Percentiles rank a stretch among this genome's conserved stretches.
These are phyloP conservation scores for Aix galericulata DNA, from an alignment of 2,113 vertebrate species.

Conservation along the genomic window DNA sequence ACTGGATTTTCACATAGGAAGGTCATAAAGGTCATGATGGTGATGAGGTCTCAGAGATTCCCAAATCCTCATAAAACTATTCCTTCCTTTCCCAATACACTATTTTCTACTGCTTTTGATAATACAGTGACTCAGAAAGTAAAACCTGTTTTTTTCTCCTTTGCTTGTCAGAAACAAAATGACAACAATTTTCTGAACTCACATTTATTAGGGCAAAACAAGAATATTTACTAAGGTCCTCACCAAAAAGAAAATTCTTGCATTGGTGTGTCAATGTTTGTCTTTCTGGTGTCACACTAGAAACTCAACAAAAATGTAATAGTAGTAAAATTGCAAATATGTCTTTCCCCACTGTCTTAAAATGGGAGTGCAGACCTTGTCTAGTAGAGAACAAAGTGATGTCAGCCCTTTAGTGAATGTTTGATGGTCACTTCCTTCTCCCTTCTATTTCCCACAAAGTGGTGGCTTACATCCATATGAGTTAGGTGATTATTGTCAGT, in stretches of 20 bases:
- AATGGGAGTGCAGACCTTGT: neutral
- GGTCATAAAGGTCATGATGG: conserved; percentile 17
- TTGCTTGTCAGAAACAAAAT: conserved; percentile 10
- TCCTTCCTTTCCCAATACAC: conserved; percentile 43
- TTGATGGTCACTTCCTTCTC: conserved; percentile 40
- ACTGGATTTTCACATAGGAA: conserved; percentile 47
- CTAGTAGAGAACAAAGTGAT: neutral
- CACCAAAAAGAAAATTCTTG: conserved; percentile 2
- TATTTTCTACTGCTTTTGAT: conserved; percentile 4
- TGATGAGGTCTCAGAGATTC: conserved; percentile 54
- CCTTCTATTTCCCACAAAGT: conserved; percentile 31
- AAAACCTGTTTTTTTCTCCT: neutral
- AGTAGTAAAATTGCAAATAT: conserved; percentile 41
- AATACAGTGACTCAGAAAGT: conserved; percentile 14
- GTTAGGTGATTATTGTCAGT: neutral
- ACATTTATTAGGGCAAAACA: neutral
- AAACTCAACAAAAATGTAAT: neutral
- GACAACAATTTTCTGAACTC: conserved; percentile 25
- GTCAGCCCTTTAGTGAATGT: conserved; percentile 8
- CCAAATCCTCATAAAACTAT: conserved; percentile 26
- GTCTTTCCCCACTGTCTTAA: conserved; percentile 7
- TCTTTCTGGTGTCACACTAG: conserved; percentile 22
- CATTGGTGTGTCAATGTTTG: conserved; percentile 6
- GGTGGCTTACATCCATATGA: neutral
- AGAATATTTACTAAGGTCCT: neutral